These are phyloP conservation scores for Campoplex nolae DNA, from an alignment of 2,888 invertebrate genomes.

Conservation along the genomic window DNA sequence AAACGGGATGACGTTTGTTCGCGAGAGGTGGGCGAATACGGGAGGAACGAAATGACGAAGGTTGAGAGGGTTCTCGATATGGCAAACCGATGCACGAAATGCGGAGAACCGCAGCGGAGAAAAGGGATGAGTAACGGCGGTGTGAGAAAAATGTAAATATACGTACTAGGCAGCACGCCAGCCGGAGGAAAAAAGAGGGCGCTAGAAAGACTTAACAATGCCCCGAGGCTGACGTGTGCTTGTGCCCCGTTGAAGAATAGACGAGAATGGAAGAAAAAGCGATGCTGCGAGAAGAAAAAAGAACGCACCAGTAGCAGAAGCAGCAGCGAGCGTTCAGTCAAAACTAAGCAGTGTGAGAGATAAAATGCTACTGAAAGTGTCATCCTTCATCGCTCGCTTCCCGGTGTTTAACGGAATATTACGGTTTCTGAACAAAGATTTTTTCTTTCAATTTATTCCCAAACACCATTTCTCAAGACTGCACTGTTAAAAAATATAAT, in stretches of 20 bases:
- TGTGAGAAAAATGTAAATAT: conserved; percentile 20
- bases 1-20: neutral
- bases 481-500: neutral
- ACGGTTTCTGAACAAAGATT: neutral
- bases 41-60: conserved; percentile 4
- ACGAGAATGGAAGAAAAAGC: conserved; percentile 38
- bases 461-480: neutral
- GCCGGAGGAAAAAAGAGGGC: neutral
- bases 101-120: neutral
- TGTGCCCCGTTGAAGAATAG: conserved; percentile 54
- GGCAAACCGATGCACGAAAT: neutral
- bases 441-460: neutral
- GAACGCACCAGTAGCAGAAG: neutral
- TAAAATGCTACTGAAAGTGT: conserved; percentile 77
- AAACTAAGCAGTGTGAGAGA: conserved; percentile 57
- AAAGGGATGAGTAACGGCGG: neutral
- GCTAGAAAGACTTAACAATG: conserved; percentile 78
- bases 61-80: conserved; percentile 6
- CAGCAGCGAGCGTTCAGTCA: conserved; percentile 5
- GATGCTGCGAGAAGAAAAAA: conserved; percentile 11
- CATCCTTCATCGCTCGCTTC: conserved; percentile 73
- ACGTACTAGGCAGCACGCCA: neutral
- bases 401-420: neutral
- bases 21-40: neutral
- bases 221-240: conserved; percentile 74